phyloP scores from a whole-genome alignment of 2,113 vertebrate species.

The Rhinolophus ferrumequinum region DNA sequence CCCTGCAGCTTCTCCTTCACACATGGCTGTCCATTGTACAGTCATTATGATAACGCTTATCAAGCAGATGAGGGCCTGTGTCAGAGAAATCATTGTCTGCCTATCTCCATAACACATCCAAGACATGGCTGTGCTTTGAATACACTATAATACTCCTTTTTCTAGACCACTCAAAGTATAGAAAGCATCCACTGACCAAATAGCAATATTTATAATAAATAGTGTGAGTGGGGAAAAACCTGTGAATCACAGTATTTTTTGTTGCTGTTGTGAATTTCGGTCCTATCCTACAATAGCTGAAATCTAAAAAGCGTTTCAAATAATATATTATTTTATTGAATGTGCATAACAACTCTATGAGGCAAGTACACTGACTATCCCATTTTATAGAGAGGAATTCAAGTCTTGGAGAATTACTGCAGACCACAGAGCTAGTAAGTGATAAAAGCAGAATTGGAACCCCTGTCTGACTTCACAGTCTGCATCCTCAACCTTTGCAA shows the following conservation, averaged over 20 bases:
- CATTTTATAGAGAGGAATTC: not conserved
- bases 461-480: not conserved
- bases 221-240: not conserved
- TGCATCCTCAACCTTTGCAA: not conserved
- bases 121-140: not conserved
- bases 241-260: not conserved
- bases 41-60: not conserved
- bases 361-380: not conserved
- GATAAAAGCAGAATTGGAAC: not conserved
- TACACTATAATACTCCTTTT: not conserved
- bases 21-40: not conserved
- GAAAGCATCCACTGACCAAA: not conserved
- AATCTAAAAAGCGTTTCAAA: constrained; percentile 32
- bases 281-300: not conserved
- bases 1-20: not conserved
- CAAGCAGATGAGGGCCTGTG: not conserved
- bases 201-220: constrained; percentile 39
- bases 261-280: not conserved
- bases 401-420: not conserved
- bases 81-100: not conserved
- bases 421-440: not conserved
- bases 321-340: not conserved
- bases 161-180: not conserved
- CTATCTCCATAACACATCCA: not conserved
- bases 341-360: not conserved